Base-by-base conservation (phyloP, 2,113 vertebrate genomes). In the Collichthys lucidus region DNA sequence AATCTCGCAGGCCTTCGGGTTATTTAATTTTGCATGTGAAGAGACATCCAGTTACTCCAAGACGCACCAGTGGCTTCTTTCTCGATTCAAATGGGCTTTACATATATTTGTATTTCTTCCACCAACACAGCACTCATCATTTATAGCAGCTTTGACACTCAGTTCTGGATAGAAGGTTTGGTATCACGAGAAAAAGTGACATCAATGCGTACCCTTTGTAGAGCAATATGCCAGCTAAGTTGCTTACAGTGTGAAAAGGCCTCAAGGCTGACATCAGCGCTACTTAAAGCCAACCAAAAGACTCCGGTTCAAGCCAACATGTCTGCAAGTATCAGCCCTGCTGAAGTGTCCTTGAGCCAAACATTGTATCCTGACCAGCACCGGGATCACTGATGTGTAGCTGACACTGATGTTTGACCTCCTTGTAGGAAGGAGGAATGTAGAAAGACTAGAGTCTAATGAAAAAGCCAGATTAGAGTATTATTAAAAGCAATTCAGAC, bases 401-500 rank as follows among this genome's bases (percentile, higher is more conserved):
- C 72, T 65, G 50, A 29, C 35, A 19, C 6, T 44, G 35, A 46
- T 22, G 11, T 46, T 16, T 53, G 47, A 53, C 19, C 16, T 16
- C 11, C 16, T 17, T 3, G n/a, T 3, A 40, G 1, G 31, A 24
- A 15, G 10, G 9, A 10, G 31, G n/a, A 12, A 19, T 49, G n/a
- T 4, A 35, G 11, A 22, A 16, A 26, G 5, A 10, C 76, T 10
- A 4, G 5, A 15, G 22, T 29, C 8, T 22, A 65, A 64, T 59
- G 10, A 73, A 29, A 22, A 7, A 53, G 42, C 29, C 62, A 55
- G 57, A 68, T 63, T 47, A 68, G 8, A n/a, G n/a, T 3, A n/a
- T 63, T 47, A 42, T 64, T 63, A n/a, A 47, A 47, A 62, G 63
- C 44, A 26, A 35, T 62, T 46, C 46, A 75, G 57, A 76, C 50